Conservation (phyloP, 2,797 vertebrate species). For the Gouania willdenowi region DNA sequence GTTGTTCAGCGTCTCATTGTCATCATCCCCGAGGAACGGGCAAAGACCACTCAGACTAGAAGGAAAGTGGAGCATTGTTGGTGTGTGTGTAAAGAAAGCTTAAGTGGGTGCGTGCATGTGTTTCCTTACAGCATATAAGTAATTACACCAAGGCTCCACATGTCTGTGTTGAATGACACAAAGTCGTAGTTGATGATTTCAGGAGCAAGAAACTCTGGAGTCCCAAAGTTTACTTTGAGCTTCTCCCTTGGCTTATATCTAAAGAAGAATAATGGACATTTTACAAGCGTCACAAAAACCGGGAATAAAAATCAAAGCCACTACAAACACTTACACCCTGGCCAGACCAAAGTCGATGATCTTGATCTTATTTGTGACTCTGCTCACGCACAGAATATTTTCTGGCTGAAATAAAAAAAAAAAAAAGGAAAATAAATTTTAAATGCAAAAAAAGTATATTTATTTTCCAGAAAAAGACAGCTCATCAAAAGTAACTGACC, state of each 20-base stretch:
- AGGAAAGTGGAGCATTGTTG: background rate
- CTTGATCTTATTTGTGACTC: constrained; percentile 91
- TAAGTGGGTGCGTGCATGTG: background rate
- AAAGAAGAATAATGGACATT: background rate
- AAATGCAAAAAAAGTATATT: background rate
- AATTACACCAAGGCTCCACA: constrained; percentile 98
- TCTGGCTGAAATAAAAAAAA: constrained; percentile 83
- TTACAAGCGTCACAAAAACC: background rate
- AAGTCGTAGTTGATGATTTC: constrained; percentile 96
- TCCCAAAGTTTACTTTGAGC: constrained; percentile 92
- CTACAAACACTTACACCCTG: constrained; percentile 79
- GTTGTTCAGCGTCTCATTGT: constrained; percentile 92
- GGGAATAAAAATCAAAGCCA: background rate
- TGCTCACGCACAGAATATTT: constrained; percentile 95
- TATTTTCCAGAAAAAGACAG: background rate
- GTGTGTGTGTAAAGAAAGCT: background rate
- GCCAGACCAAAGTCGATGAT: constrained; percentile 99
- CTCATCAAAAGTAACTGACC: constrained; percentile 68
- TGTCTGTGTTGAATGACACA: constrained; percentile 97
- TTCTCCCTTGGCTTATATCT: constrained; percentile 97
- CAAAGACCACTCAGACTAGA: constrained; percentile 90
- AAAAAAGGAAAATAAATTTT: too few species aligned
- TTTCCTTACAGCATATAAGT: constrained; percentile 94
- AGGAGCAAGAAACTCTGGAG: constrained; percentile 95
- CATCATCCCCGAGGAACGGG: constrained; percentile 91